Evolutionary conservation across 2,888 invertebrate species (phyloP).

Genomic region (Lasioglossum figueresi): DNA sequence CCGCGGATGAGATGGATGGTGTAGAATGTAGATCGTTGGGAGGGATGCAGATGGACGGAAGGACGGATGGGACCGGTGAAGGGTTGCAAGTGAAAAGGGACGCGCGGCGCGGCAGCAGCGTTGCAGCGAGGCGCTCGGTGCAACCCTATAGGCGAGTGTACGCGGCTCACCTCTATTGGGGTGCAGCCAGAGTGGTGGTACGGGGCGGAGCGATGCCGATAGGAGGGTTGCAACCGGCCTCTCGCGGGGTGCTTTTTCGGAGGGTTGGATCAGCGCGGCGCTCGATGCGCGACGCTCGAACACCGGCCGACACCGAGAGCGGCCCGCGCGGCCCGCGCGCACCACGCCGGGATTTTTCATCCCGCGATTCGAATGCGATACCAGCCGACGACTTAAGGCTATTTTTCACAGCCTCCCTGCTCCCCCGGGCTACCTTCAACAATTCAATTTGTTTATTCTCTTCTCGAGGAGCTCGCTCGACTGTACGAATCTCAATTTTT

Average conservation of each 20-base stretch:
- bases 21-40: constrained; percentile 63
- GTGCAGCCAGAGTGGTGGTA: constrained; percentile 75
- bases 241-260: constrained; percentile 78
- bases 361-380: constrained; percentile 12
- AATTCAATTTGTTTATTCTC: neutral
- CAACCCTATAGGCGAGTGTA: constrained; percentile 70
- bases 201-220: constrained; percentile 81
- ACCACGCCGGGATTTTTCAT: neutral
- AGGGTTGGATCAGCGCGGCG: constrained; percentile 80
- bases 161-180: constrained; percentile 60
- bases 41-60: constrained; percentile 61
- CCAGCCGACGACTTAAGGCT: neutral
- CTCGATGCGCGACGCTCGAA: constrained; percentile 73
- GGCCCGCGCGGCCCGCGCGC: neutral
- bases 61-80: constrained; percentile 52
- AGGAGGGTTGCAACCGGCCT: constrained; percentile 81
- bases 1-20: constrained; percentile 62
- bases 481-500: neutral
- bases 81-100: constrained; percentile 66
- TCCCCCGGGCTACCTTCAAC: neutral
- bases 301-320: neutral
- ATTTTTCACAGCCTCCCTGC: neutral
- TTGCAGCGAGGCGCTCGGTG: constrained; percentile 66
- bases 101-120: constrained; percentile 52
- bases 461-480: neutral